Base-by-base conservation (phyloP, 2,113 vertebrate species). In the Phalacrocorax brasilianus region DNA sequence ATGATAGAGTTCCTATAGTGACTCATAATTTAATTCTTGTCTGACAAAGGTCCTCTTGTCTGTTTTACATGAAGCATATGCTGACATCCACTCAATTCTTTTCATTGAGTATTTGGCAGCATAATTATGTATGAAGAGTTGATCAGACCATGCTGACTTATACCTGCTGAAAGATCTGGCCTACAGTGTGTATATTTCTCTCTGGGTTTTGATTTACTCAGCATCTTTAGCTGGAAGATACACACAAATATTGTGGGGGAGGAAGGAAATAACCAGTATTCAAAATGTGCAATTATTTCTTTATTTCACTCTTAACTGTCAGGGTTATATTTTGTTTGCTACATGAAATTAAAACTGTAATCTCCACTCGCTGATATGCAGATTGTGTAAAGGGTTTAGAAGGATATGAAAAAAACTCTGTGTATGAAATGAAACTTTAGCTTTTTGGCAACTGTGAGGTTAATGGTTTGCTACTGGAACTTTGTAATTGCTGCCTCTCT, bases 111-210 rank as follows among this genome's bases (percentile, higher is more conserved):
- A 55, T 89, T 95, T 93, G 89, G 70, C 92, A 89, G 50, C 0
- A 0, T 85, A 78, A 91, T 89, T 81, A 45, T 33, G 20, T 76
- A 65, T 5, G 49, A 55, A 49, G 68, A 53, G 27, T 87, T 12
- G 1, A 81, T 96, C 75, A 81, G 73, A 59, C 52, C 47, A 12
- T 44, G 24, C 56, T 87, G 72, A 71, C 52, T 94, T 92, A 42
- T 67, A 95, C 88, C 77, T 95, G 58, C 74, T 95, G 92, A 95
- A 91, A 85, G 84, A 73, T 87, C 45, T 93, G 83, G 35, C 74
- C 53, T 55, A 20, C 33, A 35, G 44, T 21, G 18, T 66, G 18
- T 66, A 26, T 70, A 28, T 81, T 88, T 94, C 44, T 72, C 18
- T 35, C 12, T 61, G 23, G 33, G 5, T 87, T 96, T 94, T 82